Percentiles rank a stretch among this genome's conserved stretches.
phyloP scores from a whole-genome alignment of 2,113 vertebrate genomes.

The Arizona elegans region DNA sequence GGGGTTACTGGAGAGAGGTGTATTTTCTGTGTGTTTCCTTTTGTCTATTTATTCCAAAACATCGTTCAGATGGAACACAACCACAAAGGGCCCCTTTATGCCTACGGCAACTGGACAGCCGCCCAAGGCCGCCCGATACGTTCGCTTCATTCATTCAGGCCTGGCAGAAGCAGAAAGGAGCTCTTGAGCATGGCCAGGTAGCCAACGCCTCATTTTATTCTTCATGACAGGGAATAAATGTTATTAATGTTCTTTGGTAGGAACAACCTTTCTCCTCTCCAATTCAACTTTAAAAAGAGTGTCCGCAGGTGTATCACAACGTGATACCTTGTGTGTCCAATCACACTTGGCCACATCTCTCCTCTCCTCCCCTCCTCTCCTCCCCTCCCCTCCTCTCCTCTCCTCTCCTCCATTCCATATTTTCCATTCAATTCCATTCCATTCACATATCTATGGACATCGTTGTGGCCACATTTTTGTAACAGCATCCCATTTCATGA shows the following conservation, averaged over 20 bases:
- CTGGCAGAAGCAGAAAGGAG: slow-evolving; percentile 45
- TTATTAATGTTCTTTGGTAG: slow-evolving; percentile 47
- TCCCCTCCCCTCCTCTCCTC: no score
- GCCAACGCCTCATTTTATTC: slow-evolving; percentile 57
- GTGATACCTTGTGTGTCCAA: no score
- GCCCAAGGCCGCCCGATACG: not conserved
- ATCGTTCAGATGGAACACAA: slow-evolving; percentile 35
- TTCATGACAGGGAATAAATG: slow-evolving; percentile 64
- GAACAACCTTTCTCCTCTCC: no score
- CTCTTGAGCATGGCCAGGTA: slow-evolving; percentile 53
- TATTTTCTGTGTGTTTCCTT: accelerated
- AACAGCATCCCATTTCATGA: no score
- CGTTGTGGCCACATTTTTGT: no score
- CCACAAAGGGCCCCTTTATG: slow-evolving; percentile 34
- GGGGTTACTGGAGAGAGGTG: not conserved
- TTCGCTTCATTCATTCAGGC: slow-evolving; percentile 8
- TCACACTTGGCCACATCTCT: no score
- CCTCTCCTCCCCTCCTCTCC: no score
- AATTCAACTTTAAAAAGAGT: no score
- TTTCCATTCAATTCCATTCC: no score
- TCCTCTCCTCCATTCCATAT: no score
- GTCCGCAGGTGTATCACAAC: no score
- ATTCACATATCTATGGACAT: no score
- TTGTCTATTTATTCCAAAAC: slow-evolving; percentile 29
- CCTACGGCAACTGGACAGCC: slow-evolving; percentile 53